Evolutionary conservation across 2,797 vertebrate genomes (phyloP).

Genomic region (Coreius guichenoti): DNA sequence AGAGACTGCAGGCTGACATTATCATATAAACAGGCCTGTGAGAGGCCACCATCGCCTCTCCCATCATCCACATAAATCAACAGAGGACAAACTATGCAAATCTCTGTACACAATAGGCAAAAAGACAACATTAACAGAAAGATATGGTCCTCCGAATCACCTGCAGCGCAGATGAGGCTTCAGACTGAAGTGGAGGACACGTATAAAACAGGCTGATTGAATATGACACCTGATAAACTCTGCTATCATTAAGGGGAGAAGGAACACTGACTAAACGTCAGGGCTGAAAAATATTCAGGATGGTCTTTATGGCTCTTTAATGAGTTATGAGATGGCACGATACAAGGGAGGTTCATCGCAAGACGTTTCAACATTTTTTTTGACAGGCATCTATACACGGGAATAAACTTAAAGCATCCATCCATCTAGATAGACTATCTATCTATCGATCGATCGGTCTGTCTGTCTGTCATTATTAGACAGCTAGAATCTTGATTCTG

Average conservation of each 20-base stretch:
- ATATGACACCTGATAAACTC: conserved; percentile 62
- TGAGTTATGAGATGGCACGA: conserved; percentile 19
- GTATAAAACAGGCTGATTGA: conserved; percentile 57
- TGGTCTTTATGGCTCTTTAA: conserved; percentile 38
- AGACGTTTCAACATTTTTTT: conserved; percentile 29
- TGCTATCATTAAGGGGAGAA: conserved; percentile 58
- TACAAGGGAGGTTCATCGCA: conserved; percentile 3
- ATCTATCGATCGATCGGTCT: too few species aligned
- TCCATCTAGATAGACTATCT: too few species aligned
- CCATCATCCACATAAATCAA: conserved; percentile 78
- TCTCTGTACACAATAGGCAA: conserved; percentile 70
- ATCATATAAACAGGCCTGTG: conserved; percentile 83
- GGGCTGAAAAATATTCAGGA: conserved; percentile 27
- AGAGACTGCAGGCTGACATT: conserved; percentile 75
- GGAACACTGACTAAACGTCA: conserved; percentile 48
- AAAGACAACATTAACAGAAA: conserved; percentile 78
- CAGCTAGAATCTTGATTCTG: neutral
- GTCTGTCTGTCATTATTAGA: neutral
- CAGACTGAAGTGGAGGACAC: conserved; percentile 63
- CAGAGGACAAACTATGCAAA: conserved; percentile 82
- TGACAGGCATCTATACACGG: conserved; percentile 15
- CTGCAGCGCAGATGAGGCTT: conserved; percentile 68
- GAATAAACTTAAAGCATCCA: neutral
- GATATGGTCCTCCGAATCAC: conserved; percentile 69
- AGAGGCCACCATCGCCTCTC: conserved; percentile 70